Evolutionary conservation across 2,113 vertebrate species (phyloP).

Genomic region (Cavia aperea): DNA sequence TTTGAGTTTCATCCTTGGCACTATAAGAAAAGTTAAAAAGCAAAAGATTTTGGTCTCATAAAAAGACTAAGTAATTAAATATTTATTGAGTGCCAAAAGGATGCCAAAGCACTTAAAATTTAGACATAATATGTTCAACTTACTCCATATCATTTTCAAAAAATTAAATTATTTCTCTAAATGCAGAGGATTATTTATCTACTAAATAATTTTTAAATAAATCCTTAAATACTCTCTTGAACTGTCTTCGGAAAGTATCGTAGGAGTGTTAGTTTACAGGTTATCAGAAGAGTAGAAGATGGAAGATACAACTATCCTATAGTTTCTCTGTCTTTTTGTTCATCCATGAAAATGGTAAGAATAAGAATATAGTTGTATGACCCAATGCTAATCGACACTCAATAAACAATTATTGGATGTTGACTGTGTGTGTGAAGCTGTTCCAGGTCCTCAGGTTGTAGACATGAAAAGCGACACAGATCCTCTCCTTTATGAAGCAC

Average conservation of each 20-base stretch:
- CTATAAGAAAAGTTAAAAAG: background rate
- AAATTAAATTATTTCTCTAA: background rate
- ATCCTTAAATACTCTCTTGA: background rate
- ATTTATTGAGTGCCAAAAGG: background rate
- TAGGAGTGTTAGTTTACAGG: background rate
- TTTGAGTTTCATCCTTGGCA: background rate
- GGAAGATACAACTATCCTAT: background rate
- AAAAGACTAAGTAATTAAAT: constrained; percentile 1
- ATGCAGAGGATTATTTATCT: background rate
- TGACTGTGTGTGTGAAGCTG: background rate
- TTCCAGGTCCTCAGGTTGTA: background rate
- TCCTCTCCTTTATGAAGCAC: background rate
- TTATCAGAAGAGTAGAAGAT: background rate
- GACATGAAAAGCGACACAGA: background rate
- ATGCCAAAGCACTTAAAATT: background rate
- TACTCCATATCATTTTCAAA: background rate
- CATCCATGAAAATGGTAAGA: background rate
- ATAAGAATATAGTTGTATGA: background rate
- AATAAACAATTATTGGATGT: background rate
- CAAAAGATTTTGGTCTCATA: background rate
- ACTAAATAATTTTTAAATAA: background rate
- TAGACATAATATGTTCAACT: background rate
- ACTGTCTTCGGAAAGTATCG: background rate
- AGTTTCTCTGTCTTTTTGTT: background rate
- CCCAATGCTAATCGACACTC: background rate